These are phyloP conservation scores for Parnassius smintheus DNA, from an alignment of 2,888 invertebrate genomes.

Conservation along the genomic window DNA sequence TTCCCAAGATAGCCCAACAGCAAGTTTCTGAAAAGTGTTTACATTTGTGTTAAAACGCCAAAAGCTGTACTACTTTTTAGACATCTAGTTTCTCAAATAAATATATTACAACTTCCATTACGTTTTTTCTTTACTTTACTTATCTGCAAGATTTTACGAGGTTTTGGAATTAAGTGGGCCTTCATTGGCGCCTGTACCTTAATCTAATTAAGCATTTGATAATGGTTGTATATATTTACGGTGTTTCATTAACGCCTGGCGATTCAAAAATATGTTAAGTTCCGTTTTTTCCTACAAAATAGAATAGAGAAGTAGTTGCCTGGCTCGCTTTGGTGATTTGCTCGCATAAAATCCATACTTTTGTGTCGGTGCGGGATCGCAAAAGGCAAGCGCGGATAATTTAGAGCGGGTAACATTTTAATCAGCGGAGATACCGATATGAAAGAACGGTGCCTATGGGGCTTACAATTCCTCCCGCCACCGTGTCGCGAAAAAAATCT, in stretches of 20 bases:
- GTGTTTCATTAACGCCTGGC: not conserved
- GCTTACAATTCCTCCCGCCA: constrained; percentile 12
- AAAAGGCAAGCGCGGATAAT: constrained; percentile 20
- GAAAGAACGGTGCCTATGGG: constrained; percentile 5
- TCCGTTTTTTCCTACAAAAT: not conserved
- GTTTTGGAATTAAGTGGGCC: too few species aligned
- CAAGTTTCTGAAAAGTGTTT: too few species aligned
- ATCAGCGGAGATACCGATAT: constrained; percentile 17
- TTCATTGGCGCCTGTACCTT: too few species aligned
- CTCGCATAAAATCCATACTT: constrained; percentile 7
- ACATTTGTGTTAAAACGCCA: too few species aligned
- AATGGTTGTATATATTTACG: too few species aligned
- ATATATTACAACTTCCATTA: too few species aligned
- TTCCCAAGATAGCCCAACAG: too few species aligned
- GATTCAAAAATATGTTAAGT: not conserved
- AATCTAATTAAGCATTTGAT: too few species aligned
- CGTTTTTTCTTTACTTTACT: too few species aligned
- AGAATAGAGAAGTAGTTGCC: constrained; percentile 4
- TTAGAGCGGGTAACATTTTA: constrained; percentile 18
- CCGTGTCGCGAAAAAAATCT: constrained; percentile 44
- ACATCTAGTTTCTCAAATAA: too few species aligned
- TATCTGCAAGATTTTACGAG: too few species aligned
- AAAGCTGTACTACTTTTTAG: too few species aligned
- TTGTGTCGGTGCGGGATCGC: not conserved
- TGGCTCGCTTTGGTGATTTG: constrained; percentile 1